phyloP scores from a whole-genome alignment of 2,113 vertebrate species.

The Otus sunia region DNA sequence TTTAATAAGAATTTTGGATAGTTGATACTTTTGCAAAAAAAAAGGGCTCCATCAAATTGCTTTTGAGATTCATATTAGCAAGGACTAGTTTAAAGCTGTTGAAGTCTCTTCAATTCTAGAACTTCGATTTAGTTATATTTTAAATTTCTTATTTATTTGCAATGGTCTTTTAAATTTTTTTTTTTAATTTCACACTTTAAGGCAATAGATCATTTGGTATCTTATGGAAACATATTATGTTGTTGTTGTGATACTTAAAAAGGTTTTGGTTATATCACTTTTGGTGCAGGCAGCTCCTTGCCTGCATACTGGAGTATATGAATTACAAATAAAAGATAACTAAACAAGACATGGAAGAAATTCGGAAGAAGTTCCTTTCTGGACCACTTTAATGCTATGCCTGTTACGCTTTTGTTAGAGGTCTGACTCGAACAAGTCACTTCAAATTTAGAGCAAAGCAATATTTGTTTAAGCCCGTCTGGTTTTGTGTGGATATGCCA shows the following conservation, averaged over 20 bases:
- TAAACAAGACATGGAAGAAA: neutral
- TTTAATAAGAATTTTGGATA: neutral
- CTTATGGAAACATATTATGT: neutral
- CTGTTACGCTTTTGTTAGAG: neutral
- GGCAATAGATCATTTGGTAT: neutral
- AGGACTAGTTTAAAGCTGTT: neutral
- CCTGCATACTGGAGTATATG: neutral
- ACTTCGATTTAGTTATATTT: neutral
- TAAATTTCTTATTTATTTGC: neutral
- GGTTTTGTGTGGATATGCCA: neutral
- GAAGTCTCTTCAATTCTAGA: neutral
- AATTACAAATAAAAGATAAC: neutral
- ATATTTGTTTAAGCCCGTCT: neutral
- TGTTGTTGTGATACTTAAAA: neutral
- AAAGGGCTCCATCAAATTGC: neutral
- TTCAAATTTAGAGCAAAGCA: neutral
- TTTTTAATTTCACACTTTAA: neutral
- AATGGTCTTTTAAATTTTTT: neutral
- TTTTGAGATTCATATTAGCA: neutral
- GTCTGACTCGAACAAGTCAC: neutral
- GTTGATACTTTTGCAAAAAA: neutral
- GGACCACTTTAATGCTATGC: neutral
- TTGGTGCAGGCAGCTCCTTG: neutral
- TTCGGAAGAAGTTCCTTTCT: neutral
- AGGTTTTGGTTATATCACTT: neutral